These are phyloP conservation scores for Oenanthe oenanthe DNA, from an alignment of 2,113 vertebrate genomes.

Conservation along the genomic window DNA sequence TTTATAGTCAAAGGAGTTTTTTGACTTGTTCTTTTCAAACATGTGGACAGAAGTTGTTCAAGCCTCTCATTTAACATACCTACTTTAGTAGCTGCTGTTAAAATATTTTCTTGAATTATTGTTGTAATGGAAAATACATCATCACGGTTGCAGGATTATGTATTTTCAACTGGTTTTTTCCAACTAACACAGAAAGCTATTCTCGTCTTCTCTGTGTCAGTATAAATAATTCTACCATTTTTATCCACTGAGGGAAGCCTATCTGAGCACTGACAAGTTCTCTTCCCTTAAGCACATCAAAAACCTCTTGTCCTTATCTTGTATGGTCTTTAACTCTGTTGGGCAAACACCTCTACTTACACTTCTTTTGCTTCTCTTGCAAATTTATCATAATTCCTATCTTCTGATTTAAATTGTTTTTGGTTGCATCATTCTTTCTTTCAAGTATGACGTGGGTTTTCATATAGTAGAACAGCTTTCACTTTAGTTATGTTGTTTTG, in stretches of 20 bases:
- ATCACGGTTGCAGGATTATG: neutral
- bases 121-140: constrained; percentile 45
- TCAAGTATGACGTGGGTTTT: neutral
- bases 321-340: neutral
- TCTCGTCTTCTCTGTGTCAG: neutral
- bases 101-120: constrained; percentile 43
- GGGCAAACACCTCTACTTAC: neutral
- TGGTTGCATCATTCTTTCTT: neutral
- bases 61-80: constrained; percentile 15
- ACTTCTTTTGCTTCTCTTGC: neutral
- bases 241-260: neutral
- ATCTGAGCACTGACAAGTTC: neutral
- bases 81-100: constrained; percentile 13
- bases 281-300: neutral
- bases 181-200: neutral
- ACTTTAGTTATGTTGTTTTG: constrained; percentile 25
- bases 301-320: neutral
- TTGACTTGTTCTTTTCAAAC: constrained; percentile 9
- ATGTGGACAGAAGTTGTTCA: constrained; percentile 24
- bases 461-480: constrained; percentile 11
- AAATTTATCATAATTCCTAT: neutral
- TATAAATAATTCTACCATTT: neutral
- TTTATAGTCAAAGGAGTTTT: neutral
- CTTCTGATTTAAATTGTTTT: constrained; percentile 43
- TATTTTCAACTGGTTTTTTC: constrained; percentile 14